phyloP scores from a whole-genome alignment of 2,113 vertebrate genomes.

The Campylomormyrus numenius region DNA sequence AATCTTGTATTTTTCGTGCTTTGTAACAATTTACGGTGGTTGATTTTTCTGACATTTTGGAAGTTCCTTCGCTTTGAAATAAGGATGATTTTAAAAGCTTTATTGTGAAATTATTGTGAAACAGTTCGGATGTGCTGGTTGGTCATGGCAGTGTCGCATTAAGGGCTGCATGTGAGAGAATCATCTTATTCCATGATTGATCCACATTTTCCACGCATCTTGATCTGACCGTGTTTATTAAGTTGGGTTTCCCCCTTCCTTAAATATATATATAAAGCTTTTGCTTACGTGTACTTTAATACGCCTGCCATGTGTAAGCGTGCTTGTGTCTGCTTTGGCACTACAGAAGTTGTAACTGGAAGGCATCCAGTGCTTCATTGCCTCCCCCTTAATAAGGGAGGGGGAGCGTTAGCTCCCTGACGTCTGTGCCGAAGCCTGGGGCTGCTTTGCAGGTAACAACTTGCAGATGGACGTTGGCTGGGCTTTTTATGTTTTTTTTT shows the following conservation, averaged over 20 bases:
- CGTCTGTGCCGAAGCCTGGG: slow-evolving; percentile 15
- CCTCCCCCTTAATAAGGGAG: slow-evolving; percentile 21
- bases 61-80: background rate
- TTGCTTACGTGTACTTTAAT: background rate
- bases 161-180: background rate
- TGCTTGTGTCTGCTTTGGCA: background rate
- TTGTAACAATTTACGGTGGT: background rate
- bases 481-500: background rate
- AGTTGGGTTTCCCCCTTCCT: background rate
- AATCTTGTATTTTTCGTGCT: background rate
- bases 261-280: background rate
- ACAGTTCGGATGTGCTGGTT: background rate
- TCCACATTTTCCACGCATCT: background rate
- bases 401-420: slow-evolving; percentile 15
- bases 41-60: background rate
- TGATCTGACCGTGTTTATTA: background rate
- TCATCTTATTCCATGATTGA: background rate
- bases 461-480: slow-evolving; percentile 28
- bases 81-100: background rate
- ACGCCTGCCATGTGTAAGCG: background rate
- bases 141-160: background rate
- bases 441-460: slow-evolving; percentile 34
- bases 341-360: background rate
- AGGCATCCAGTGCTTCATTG: slow-evolving; percentile 23
- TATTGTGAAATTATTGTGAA: background rate